These are phyloP conservation scores for Tubulanus polymorphus DNA, from an alignment of 2,888 invertebrate species.

Conservation along the genomic window DNA sequence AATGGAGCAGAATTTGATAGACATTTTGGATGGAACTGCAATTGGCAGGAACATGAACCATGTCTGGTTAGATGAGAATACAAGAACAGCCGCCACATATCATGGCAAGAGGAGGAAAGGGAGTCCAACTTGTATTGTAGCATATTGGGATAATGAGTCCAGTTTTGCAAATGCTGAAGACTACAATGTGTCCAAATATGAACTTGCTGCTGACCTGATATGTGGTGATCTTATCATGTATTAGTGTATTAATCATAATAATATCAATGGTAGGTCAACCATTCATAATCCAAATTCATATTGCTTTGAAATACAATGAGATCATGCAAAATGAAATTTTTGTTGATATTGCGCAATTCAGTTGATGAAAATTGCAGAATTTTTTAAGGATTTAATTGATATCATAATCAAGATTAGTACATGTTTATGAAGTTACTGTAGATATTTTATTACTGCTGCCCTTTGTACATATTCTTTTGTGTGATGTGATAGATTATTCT, in stretches of 20 bases:
- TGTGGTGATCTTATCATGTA: slow-evolving; percentile 3
- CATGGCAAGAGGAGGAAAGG: slow-evolving; percentile 5
- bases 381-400: too few species aligned
- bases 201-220: slow-evolving; percentile 6
- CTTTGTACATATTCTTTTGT: too few species aligned
- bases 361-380: too few species aligned
- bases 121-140: neutral
- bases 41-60: slow-evolving; percentile 13
- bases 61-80: slow-evolving; percentile 9
- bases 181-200: slow-evolving; percentile 6
- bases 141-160: slow-evolving; percentile 6
- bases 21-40: slow-evolving; percentile 9
- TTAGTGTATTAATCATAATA: too few species aligned
- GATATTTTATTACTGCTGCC: too few species aligned
- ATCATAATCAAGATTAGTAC: too few species aligned
- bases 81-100: neutral
- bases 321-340: too few species aligned
- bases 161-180: slow-evolving; percentile 6
- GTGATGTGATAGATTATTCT: too few species aligned
- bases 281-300: neutral
- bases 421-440: too few species aligned
- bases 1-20: slow-evolving; percentile 2
- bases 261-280: too few species aligned
- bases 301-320: neutral
- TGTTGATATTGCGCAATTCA: too few species aligned